Base-by-base conservation (phyloP, 2,113 vertebrate species). In the Ochotona princeps region DNA sequence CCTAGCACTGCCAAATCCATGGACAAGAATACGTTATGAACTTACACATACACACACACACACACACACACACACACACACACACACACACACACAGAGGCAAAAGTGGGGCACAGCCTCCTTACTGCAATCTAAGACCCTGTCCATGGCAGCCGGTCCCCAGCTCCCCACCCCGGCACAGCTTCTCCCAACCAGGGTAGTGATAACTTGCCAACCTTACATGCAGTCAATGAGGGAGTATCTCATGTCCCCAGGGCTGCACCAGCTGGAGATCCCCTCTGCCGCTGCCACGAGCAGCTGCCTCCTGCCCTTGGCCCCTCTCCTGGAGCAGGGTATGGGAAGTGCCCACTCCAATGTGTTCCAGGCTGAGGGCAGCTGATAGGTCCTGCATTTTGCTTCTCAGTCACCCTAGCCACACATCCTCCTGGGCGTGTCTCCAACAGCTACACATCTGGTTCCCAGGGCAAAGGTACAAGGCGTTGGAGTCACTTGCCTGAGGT, bases 1-100 rank as follows among this genome's bases (percentile, higher is more conserved):
- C 54, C 54, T 18, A 57, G 57, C 5, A 25, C 73, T 60, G 66
- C 67, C 69, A 86, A 94, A 91, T 83, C 87, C 81, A 78, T 2
- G 26, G 89, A 65, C 5, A 25, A 74, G 91, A 89, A 60, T 70
- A 87, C 83, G 91, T 70, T 73, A 87, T 69, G 51, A 94, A 81
- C 74, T 80, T 51, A 49, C 5, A 38, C 21, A 44, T 18, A 26
- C 21, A 66, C 54, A 61, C 7, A 49, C 38, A 26, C 49, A 20
- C 18, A 15, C 66, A 23, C 21, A 44, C n/a, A 26, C 21, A 66
- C 54, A 61, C 7, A 49, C 38, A 26, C 49, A 38, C 21, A 44
- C n/a, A 26, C 21, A 66, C 54, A 61, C 7, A 49, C 38, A 26
- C 49, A 20, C 18, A 15, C 66, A 23, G 7, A 81, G 18, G 35